These are phyloP conservation scores for Parazoanthus swiftii DNA, from an alignment of 92 coral and sea anemone species.

Conservation along the genomic window DNA sequence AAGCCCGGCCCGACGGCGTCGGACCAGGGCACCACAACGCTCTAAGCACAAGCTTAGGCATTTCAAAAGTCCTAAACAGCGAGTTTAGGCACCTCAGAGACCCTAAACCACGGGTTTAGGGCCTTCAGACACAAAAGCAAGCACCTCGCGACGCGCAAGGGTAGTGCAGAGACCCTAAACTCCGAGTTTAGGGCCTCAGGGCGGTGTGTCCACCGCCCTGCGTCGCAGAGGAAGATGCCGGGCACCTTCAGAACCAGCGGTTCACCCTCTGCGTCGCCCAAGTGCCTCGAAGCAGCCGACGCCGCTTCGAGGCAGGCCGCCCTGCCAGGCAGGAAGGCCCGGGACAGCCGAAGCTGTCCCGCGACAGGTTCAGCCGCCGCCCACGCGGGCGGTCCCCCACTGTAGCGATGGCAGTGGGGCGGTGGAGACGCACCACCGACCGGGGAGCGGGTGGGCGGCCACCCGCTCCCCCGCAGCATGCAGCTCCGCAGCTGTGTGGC, in stretches of 20 bases:
- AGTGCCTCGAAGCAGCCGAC: background rate
- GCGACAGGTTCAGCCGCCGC: conserved; percentile 15
- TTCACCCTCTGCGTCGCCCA: background rate
- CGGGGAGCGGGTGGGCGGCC: conserved; percentile 5
- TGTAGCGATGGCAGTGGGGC: conserved; percentile 1
- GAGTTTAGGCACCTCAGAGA: background rate
- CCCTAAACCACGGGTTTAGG: conserved; percentile 7
- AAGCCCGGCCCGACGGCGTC: background rate
- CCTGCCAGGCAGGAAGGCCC: conserved; percentile 9
- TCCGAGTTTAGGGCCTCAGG: background rate
- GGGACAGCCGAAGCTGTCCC: conserved; percentile 5
- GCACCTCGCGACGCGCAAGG: conserved; percentile 6
- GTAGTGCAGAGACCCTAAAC: background rate
- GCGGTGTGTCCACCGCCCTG: background rate
- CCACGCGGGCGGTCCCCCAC: conserved; percentile 12
- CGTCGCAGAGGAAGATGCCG: conserved; percentile 10
- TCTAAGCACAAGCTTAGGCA: conserved; percentile 1
- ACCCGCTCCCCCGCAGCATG: conserved; percentile 12
- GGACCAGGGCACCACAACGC: background rate
- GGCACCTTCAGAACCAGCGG: background rate
- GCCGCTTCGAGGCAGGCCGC: no score
- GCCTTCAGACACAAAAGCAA: background rate
- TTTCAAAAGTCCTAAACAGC: background rate
- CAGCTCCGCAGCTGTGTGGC: background rate
- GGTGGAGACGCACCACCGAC: conserved; percentile 16